These are phyloP conservation scores for Zaprionus lachaisei DNA, from an alignment of 1,140 invertebrate genomes.

Conservation along the genomic window DNA sequence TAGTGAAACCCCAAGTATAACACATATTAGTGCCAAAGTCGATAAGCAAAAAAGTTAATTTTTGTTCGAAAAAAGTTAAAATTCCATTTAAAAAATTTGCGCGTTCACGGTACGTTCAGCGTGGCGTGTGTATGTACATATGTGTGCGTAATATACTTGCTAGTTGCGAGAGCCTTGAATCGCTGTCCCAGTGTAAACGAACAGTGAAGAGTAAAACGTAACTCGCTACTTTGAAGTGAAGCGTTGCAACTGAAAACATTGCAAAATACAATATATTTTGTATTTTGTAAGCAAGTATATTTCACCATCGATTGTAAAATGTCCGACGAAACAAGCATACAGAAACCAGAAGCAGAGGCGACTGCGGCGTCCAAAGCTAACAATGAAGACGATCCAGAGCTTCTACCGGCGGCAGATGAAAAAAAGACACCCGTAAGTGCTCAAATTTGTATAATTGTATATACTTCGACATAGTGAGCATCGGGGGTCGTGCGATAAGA, in stretches of 20 bases:
- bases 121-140: conserved; percentile 71
- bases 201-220: conserved; percentile 49
- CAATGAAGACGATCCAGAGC: conserved; percentile 43
- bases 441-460: conserved; percentile 18
- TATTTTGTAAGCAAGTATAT: conserved; percentile 48
- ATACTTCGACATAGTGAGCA: conserved; percentile 47
- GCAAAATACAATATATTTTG: conserved; percentile 51
- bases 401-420: conserved; percentile 48
- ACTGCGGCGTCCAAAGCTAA: conserved; percentile 42
- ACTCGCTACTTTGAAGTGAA: conserved; percentile 59
- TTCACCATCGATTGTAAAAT: conserved; percentile 37
- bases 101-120: conserved; percentile 73
- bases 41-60: conserved; percentile 12
- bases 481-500: conserved; percentile 68
- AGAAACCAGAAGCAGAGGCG: conserved; percentile 58
- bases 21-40: conserved; percentile 17
- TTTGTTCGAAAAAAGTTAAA: conserved; percentile 39
- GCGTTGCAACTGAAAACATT: conserved; percentile 58
- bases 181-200: conserved; percentile 44
- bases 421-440: conserved; percentile 75
- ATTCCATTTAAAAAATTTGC: conserved; percentile 67
- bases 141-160: conserved; percentile 70
- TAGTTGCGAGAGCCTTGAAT: conserved; percentile 48
- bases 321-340: conserved; percentile 65
- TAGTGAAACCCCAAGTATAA: conserved; percentile 36